A percentile compares a stretch with the other conserved stretches of the same genome.
phyloP scores from a whole-genome alignment of 2,888 invertebrate genomes.

The Leptopilina syphax region DNA sequence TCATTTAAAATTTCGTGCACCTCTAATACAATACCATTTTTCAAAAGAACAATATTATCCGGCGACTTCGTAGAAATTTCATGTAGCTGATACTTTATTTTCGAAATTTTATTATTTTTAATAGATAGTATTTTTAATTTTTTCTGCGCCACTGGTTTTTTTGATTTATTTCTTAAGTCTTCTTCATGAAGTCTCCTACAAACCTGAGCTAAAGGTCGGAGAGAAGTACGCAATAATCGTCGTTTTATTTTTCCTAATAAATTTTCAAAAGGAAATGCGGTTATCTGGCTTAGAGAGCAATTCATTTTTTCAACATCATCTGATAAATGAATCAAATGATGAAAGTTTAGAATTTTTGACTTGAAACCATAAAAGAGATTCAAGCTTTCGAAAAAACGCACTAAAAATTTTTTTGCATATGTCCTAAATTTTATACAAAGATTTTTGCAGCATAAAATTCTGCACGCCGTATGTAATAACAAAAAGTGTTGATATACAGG shows the following conservation, averaged over 20 bases:
- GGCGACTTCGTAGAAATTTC: not conserved
- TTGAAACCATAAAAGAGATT: not conserved
- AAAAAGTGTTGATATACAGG: slow-evolving; percentile 42
- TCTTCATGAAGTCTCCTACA: not conserved
- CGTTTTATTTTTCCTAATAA: slow-evolving; percentile 33
- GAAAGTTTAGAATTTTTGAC: not conserved
- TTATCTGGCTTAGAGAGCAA: not conserved
- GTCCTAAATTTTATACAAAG: not conserved
- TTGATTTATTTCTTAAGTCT: not conserved
- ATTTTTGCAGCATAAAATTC: slow-evolving; percentile 31
- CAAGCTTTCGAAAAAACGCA: not conserved
- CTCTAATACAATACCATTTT: not conserved
- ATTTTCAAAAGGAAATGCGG: slow-evolving; percentile 12
- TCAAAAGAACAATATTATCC: not conserved
- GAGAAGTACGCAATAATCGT: not conserved
- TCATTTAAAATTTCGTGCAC: not conserved
- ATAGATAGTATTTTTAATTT: not conserved
- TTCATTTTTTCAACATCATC: not conserved
- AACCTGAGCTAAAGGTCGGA: not conserved
- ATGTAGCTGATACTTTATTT: not conserved
- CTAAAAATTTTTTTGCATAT: not conserved
- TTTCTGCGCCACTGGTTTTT: not conserved
- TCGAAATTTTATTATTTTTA: not conserved
- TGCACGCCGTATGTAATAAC: slow-evolving; percentile 40
- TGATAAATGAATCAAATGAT: not conserved